Evolutionary conservation across 2,797 vertebrate species (phyloP).

Genomic region (Cheirogaleus major): DNA sequence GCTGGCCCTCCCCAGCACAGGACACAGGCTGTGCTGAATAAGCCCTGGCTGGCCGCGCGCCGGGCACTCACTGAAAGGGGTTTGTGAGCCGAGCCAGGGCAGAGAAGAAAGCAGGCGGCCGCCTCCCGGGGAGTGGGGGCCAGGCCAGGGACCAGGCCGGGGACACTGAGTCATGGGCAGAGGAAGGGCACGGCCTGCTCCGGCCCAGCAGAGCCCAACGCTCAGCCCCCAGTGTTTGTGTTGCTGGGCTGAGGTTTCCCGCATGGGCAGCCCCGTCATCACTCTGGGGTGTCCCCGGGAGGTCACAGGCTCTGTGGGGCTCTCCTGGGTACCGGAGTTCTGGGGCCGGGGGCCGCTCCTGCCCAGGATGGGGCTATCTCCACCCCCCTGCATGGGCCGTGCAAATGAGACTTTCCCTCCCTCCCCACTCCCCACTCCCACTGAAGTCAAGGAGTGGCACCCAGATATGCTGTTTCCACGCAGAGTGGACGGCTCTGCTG

Average conservation of each 20-base stretch:
- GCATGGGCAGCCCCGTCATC: fast-evolving
- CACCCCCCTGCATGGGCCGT: too few species aligned
- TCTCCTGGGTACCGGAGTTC: background rate
- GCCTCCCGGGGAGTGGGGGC: background rate
- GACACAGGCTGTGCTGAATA: background rate
- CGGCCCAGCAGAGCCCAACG: background rate
- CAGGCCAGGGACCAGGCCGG: background rate
- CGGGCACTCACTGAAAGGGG: background rate
- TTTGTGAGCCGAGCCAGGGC: background rate
- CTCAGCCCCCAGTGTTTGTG: background rate
- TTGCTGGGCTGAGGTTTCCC: background rate
- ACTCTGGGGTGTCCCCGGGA: background rate
- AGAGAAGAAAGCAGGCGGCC: background rate
- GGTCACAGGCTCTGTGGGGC: background rate
- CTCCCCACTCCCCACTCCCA: background rate
- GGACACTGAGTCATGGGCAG: background rate
- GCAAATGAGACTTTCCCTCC: background rate
- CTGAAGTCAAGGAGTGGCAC: background rate
- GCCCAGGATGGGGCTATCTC: background rate
- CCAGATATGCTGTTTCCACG: background rate
- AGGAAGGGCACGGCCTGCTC: background rate
- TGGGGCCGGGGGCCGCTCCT: background rate
- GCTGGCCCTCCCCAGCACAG: background rate
- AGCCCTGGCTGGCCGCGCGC: slow-evolving; percentile 8
- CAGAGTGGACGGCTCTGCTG: fast-evolving